phyloP scores from a whole-genome alignment of 1,140 invertebrate species.

The Daktulosphaira vitifoliae region DNA sequence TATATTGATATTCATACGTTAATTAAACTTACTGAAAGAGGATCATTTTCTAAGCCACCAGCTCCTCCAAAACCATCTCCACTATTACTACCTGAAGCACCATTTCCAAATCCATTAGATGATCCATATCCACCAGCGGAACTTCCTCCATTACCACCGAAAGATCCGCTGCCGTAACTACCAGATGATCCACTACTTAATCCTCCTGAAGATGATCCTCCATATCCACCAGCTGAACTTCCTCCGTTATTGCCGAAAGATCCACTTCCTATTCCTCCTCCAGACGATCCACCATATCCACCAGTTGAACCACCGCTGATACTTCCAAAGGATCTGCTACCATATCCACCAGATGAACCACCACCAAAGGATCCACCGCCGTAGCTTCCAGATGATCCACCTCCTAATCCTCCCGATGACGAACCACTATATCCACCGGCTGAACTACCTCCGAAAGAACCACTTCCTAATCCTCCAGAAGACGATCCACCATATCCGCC shows the following conservation, averaged over 20 bases:
- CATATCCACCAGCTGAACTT: not conserved
- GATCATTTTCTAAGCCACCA: conserved; percentile 22
- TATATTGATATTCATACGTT: not conserved
- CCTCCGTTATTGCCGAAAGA: not conserved
- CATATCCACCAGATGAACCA: not conserved
- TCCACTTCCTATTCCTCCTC: not conserved
- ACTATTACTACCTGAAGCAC: not conserved
- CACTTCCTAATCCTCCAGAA: conserved; percentile 3
- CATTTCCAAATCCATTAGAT: not conserved
- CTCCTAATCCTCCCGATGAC: not conserved
- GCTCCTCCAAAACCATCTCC: conserved; percentile 22
- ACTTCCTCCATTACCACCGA: conserved; percentile 10
- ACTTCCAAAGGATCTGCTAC: not conserved
- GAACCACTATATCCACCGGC: not conserved
- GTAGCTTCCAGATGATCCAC: conserved; percentile 12
- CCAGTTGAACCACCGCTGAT: not conserved
- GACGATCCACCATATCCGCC: not conserved
- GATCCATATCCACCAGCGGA: not conserved
- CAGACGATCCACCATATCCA: not conserved
- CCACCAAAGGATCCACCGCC: not conserved
- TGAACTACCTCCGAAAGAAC: conserved; percentile 18
- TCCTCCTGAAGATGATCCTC: not conserved
- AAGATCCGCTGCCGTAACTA: not conserved
- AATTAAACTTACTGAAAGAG: conserved; percentile 25
- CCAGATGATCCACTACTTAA: not conserved